phyloP scores from a whole-genome alignment of 37 sponge, comb jelly and placozoan genomes.

The Bolinopsis microptera region DNA sequence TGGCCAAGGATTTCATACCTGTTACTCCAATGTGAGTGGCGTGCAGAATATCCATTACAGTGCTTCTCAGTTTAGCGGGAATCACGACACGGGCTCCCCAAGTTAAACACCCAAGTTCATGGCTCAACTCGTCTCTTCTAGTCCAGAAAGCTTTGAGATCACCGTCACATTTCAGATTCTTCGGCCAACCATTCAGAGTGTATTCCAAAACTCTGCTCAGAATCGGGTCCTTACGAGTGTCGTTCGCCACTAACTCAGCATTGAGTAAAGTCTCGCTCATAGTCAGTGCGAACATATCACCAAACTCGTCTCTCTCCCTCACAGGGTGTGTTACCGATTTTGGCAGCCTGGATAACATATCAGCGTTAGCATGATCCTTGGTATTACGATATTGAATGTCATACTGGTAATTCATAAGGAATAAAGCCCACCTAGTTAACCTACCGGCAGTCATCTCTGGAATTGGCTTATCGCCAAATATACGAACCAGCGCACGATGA shows the following conservation, averaged over 20 bases:
- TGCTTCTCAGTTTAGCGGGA: slow-evolving; percentile 8
- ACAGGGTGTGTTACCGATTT: background rate
- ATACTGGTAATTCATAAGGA: slow-evolving; percentile 34
- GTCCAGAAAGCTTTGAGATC: slow-evolving; percentile 14
- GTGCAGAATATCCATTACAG: slow-evolving; percentile 11
- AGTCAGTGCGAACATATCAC: background rate
- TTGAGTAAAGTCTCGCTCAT: background rate
- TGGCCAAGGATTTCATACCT: slow-evolving; percentile 1
- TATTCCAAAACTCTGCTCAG: slow-evolving; percentile 40
- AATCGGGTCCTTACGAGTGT: slow-evolving; percentile 40
- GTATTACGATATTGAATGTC: slow-evolving; percentile 70
- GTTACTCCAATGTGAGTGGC: slow-evolving; percentile 4
- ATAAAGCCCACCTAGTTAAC: slow-evolving; percentile 71
- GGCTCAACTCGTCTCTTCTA: slow-evolving; percentile 18
- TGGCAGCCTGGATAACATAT: slow-evolving; percentile 68
- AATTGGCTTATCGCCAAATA: slow-evolving; percentile 65
- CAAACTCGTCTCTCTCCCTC: background rate
- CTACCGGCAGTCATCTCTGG: slow-evolving; percentile 67
- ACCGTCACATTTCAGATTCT: background rate
- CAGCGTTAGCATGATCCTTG: slow-evolving; percentile 67
- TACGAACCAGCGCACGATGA: slow-evolving; percentile 69
- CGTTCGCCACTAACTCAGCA: background rate
- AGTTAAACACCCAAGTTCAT: no score
- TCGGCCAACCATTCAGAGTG: slow-evolving; percentile 66
- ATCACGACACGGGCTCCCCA: slow-evolving; percentile 70